Evolutionary conservation across 2,113 vertebrate species (phyloP).

Genomic region (Hippopotamus amphibius): DNA sequence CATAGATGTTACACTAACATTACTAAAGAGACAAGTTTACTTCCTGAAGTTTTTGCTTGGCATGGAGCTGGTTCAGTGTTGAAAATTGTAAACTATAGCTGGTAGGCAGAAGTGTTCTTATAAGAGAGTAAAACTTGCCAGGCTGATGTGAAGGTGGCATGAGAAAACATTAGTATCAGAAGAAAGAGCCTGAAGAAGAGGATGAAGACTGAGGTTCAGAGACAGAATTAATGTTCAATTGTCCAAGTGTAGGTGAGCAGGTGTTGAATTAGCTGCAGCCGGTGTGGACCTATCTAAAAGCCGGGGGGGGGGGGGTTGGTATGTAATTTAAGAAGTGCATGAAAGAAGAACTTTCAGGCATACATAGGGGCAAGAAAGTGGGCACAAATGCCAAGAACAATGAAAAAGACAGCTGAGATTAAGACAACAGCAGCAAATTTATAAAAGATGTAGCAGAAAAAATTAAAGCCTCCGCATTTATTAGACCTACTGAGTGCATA

Average conservation of each 20-base stretch:
- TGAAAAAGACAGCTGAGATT: neutral
- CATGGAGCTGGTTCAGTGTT: neutral
- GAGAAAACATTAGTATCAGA: neutral
- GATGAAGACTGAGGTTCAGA: neutral
- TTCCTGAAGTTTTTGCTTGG: neutral
- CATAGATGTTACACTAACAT: neutral
- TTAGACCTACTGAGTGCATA: neutral
- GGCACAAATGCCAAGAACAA: neutral
- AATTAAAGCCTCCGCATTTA: neutral
- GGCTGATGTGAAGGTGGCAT: neutral
- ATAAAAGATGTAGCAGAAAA: neutral
- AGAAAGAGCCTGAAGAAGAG: neutral
- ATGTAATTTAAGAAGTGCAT: neutral
- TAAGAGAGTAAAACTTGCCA: neutral
- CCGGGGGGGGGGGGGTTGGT: neutral
- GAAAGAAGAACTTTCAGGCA: neutral
- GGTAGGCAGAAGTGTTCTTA: neutral
- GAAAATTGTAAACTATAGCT: neutral
- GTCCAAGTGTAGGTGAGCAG: neutral
- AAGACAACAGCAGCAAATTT: neutral
- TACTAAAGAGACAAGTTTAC: neutral
- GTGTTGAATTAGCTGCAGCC: neutral
- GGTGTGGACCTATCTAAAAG: neutral
- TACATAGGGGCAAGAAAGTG: neutral
- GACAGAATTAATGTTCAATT: neutral